Conservation (phyloP, 2,113 vertebrate genomes). For the Melanerpes aurifrons region DNA sequence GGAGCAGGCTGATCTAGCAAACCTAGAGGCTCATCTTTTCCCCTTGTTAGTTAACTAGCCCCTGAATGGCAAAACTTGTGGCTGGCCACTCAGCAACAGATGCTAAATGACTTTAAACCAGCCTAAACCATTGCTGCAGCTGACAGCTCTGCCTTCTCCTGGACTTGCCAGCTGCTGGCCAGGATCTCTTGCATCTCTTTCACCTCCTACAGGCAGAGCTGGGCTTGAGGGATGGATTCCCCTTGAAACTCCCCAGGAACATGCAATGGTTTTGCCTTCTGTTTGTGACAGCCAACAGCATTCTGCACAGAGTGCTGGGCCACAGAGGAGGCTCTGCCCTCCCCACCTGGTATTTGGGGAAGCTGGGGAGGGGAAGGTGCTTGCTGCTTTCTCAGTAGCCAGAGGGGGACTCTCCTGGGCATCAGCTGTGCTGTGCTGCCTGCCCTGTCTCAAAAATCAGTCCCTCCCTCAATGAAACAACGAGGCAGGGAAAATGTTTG, state of each 20-base stretch:
- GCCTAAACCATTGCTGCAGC: background rate
- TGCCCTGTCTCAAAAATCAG: background rate
- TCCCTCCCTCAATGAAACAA: background rate
- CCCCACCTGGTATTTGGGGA: background rate
- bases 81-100: background rate
- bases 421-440: background rate
- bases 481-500: background rate
- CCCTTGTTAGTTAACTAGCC: background rate
- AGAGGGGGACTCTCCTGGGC: background rate
- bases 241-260: background rate
- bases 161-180: background rate
- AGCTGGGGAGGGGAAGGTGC: background rate
- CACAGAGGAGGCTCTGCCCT: background rate
- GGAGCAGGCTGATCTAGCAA: background rate
- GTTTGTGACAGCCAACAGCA: background rate
- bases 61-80: background rate
- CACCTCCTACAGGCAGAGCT: background rate
- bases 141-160: background rate
- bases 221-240: background rate
- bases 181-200: background rate
- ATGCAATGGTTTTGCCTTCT: background rate
- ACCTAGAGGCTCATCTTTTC: background rate
- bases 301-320: background rate
- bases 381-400: background rate
- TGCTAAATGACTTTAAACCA: background rate